phyloP scores from a whole-genome alignment of 2,797 vertebrate genomes.

The Acropternis orthonyx region DNA sequence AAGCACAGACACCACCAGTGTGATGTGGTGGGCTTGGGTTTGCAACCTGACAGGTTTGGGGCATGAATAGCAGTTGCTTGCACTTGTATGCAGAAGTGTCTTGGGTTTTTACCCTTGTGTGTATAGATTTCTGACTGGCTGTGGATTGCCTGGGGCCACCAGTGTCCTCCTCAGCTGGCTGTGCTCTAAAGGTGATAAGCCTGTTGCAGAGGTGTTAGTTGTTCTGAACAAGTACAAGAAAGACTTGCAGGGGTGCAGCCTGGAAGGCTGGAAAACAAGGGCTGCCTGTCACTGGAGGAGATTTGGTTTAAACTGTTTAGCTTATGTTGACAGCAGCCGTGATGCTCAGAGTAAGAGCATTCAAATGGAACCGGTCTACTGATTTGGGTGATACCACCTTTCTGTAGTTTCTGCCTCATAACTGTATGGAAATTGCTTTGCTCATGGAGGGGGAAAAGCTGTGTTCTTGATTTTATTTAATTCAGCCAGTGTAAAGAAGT shows the following conservation, averaged over 20 bases:
- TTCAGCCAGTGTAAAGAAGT: background rate
- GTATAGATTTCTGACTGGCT: background rate
- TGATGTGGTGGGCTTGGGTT: background rate
- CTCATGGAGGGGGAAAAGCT: background rate
- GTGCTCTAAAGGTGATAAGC: background rate
- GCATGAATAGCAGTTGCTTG: background rate
- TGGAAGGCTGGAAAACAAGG: background rate
- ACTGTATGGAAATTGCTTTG: background rate
- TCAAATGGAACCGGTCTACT: background rate
- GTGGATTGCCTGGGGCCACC: too few relatives aligned
- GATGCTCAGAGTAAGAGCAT: background rate
- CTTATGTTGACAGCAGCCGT: background rate
- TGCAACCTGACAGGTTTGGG: background rate
- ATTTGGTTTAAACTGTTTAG: background rate
- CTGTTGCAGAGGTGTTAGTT: background rate
- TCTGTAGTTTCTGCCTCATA: background rate
- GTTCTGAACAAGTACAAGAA: background rate
- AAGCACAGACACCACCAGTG: background rate
- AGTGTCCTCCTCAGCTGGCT: background rate
- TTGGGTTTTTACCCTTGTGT: background rate
- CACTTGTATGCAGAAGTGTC: accelerated
- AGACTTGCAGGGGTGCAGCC: background rate
- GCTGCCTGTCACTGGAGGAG: background rate
- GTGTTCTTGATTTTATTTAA: background rate
- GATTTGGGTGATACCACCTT: background rate